Evolutionary conservation across 2,797 vertebrate genomes (phyloP).

Genomic region (Melanogrammus aeglefinus): DNA sequence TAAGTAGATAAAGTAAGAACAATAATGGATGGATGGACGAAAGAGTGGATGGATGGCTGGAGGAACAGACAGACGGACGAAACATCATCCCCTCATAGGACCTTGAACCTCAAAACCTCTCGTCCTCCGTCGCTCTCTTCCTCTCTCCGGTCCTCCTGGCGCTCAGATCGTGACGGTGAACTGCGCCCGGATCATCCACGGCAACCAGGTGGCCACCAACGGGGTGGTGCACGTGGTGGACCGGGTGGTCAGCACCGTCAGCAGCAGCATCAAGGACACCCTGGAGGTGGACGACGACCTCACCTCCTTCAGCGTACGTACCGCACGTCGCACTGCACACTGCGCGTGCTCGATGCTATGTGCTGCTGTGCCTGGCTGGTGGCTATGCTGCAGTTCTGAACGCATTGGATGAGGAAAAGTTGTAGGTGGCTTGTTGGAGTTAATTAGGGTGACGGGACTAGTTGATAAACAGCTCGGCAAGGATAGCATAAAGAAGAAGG

Average conservation of each 20-base stretch:
- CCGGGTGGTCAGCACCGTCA: slow-evolving; percentile 81
- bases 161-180: slow-evolving; percentile 92
- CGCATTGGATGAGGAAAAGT: no score
- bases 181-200: slow-evolving; percentile 90
- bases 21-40: background rate
- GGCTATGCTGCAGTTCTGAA: no score
- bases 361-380: background rate
- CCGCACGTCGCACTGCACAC: no score
- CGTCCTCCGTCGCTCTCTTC: background rate
- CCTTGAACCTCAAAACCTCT: background rate
- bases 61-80: background rate
- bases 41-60: background rate
- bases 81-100: background rate
- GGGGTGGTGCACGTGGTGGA: slow-evolving; percentile 93
- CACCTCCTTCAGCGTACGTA: slow-evolving; percentile 80
- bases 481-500: no score
- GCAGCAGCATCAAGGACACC: slow-evolving; percentile 80
- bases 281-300: slow-evolving; percentile 81
- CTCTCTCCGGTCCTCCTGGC: background rate
- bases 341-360: background rate
- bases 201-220: slow-evolving; percentile 94
- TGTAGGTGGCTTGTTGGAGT: no score
- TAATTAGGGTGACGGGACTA: no score
- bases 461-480: no score
- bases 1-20: background rate